Evolutionary conservation across 2,113 vertebrate species (phyloP).

Genomic region (Hepsetus odoe): DNA sequence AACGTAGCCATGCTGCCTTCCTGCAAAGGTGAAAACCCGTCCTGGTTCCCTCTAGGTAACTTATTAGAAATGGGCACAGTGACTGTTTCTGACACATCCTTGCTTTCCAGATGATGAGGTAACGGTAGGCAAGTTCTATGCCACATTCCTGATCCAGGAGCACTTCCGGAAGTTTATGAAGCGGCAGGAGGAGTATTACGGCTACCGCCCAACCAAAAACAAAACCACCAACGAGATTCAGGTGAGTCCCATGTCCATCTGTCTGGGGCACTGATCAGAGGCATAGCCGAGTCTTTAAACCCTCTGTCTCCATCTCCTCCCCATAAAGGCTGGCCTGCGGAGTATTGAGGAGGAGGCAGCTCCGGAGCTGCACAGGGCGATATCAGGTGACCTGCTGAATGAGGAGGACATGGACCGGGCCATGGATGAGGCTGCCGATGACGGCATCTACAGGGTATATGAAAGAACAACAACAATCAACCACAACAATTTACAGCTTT

Average conservation of each 20-base stretch:
- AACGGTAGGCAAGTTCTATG: constrained; percentile 84
- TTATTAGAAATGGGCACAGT: neutral
- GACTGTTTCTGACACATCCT: neutral
- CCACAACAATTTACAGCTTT: neutral
- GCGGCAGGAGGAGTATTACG: constrained; percentile 92
- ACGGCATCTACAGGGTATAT: constrained; percentile 76
- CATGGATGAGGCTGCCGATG: constrained; percentile 83
- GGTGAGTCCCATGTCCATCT: constrained; percentile 64
- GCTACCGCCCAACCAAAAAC: constrained; percentile 81
- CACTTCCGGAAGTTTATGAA: constrained; percentile 94
- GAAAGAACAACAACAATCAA: no score
- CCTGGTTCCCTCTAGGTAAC: no score
- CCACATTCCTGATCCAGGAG: constrained; percentile 94
- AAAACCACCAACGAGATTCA: constrained; percentile 87
- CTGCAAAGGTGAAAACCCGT: no score
- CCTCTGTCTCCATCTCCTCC: neutral
- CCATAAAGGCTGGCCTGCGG: constrained; percentile 85
- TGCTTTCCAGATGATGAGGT: constrained; percentile 71
- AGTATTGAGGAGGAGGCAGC: constrained; percentile 88
- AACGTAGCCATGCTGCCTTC: no score
- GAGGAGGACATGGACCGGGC: constrained; percentile 87
- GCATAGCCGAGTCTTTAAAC: neutral
- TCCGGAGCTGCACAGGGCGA: constrained; percentile 84
- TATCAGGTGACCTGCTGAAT: constrained; percentile 87
- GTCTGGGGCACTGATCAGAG: neutral